Percentiles rank a stretch among this genome's conserved stretches.
Conservation (phyloP, 2,888 invertebrate species). For the Diaphora mendica region DNA sequence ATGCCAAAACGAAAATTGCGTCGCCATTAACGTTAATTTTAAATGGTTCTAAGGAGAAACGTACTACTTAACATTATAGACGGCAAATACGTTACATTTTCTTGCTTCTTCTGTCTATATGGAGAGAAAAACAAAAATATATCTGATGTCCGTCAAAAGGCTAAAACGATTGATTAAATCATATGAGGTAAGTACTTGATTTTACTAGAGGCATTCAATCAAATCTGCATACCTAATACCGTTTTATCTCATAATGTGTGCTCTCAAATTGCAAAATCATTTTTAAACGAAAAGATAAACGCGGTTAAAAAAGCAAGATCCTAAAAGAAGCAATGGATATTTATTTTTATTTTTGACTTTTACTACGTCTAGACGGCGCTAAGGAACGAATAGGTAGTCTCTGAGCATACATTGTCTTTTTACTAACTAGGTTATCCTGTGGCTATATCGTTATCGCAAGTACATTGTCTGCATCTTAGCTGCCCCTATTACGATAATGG, state of each 20-base stretch:
- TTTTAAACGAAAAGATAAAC: background rate
- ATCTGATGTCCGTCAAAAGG: no score
- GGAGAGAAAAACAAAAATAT: no score
- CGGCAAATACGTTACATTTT: no score
- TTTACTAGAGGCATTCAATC: background rate
- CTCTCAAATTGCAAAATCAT: no score
- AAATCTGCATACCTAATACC: background rate
- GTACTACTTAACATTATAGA: no score
- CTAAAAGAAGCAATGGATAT: background rate
- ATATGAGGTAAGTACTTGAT: no score
- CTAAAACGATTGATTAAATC: no score
- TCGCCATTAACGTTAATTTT: no score
- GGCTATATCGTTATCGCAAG: conserved; percentile 64
- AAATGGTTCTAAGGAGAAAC: no score
- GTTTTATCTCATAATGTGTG: background rate
- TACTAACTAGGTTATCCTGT: conserved; percentile 62
- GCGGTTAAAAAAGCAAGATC: background rate
- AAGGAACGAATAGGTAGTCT: conserved; percentile 28
- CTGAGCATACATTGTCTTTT: conserved; percentile 48
- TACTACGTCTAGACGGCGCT: conserved; percentile 43
- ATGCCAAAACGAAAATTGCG: background rate
- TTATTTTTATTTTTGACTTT: conserved; percentile 11
- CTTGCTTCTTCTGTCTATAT: no score
- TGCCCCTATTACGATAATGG: conserved; percentile 68
- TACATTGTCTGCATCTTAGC: conserved; percentile 74